Conservation (phyloP, 2,888 invertebrate genomes). For the Heliconius charithonia region DNA sequence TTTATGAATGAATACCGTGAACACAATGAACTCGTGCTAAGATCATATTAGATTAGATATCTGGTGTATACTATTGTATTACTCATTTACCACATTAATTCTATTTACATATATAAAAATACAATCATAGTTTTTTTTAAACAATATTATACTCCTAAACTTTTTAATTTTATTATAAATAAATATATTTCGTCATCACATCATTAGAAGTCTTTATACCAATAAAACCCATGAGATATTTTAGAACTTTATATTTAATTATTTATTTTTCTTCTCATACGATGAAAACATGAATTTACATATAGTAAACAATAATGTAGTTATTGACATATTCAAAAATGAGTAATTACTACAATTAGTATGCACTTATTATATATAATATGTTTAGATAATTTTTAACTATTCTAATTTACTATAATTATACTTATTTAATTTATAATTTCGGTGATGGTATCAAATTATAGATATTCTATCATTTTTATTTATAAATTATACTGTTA, state of each 20-base stretch:
- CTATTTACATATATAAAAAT: not conserved
- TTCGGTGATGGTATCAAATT: not conserved
- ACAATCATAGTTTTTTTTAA: not conserved
- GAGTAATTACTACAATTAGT: not conserved
- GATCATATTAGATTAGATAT: constrained; percentile 72
- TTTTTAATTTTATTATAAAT: not conserved
- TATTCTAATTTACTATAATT: no score
- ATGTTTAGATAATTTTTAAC: not conserved
- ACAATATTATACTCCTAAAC: not conserved
- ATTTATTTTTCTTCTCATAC: not conserved
- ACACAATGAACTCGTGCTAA: constrained; percentile 74
- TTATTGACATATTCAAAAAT: not conserved
- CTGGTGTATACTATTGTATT: constrained; percentile 53
- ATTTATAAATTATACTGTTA: no score
- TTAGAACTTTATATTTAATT: not conserved
- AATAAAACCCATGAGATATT: not conserved
- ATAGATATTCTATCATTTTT: no score
- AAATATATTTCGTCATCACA: not conserved
- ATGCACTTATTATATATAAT: no score
- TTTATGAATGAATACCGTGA: constrained; percentile 79
- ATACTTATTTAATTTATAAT: not conserved
- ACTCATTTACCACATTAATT: constrained; percentile 33
- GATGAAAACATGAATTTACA: no score
- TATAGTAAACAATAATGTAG: no score
- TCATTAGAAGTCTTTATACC: not conserved